Evolutionary conservation across 2,113 vertebrate species (phyloP), one percentile per base, ranked within the genome.

Genomic region (Spermophilus dauricus): DNA sequence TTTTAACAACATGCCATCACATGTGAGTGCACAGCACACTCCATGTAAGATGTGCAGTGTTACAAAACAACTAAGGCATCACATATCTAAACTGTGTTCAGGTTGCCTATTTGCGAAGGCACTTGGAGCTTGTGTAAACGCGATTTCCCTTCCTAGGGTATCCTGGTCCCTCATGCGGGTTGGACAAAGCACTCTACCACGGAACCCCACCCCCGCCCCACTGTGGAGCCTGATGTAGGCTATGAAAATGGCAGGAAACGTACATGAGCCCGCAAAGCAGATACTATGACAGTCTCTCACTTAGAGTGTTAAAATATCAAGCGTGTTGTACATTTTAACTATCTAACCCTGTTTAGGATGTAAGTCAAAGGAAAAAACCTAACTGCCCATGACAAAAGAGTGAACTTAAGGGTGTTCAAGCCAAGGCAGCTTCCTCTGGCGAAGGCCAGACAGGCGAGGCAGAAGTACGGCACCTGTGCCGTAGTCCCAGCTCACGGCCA

Each of bases 1-100:
- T 37, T 45, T 45, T 9, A 51, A 89, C 10, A 81, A n/a, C 37
- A 58, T 9, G 18, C 16, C 1, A 17, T 2, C 28, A 17, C 18
- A 8, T 17, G 73, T 9, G 58, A 3, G 28, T 5, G 63, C 48
- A 8, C 18, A 34, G n/a, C 4, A 32, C 3, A 45, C 2, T 13
- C 39, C 30, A 51, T 6, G 13, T 4, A 58, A 39, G 73, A 12
- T 6, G 22, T 26, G 7, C 22, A 14, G 3, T 4, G 69, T 26
- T 26, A 34, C 1, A 2, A 51, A 69, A 11, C 2, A 72, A 13
- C 11, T 13, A 4, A 22, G 56, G 56, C 56, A 58, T 14, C 5
- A 17, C 0, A 0, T 1, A 4, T 7, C 70, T 0, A 37, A 18
- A 65, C 20, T 1, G 32, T 2, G 24, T 4, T 51, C 58, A 39